A percentile compares a stretch with the other conserved stretches of the same genome.
These are phyloP conservation scores for Tanaodytes sp. DNA, from an alignment of 2,888 invertebrate genomes.

Conservation along the genomic window DNA sequence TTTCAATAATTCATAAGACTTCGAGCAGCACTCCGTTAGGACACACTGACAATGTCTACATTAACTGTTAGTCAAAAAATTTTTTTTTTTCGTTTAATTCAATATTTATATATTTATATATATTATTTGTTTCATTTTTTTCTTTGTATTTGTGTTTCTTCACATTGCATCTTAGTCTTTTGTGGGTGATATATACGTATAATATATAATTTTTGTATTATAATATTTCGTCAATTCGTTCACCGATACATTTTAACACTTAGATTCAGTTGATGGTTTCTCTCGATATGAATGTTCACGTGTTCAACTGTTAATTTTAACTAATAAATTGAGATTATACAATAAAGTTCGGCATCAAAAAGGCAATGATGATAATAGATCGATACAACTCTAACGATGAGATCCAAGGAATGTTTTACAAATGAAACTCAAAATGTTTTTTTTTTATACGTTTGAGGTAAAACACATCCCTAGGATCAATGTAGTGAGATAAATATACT, in stretches of 20 bases:
- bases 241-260: slow-evolving; percentile 39
- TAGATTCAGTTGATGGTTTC: slow-evolving; percentile 40
- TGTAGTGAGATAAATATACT: not conserved
- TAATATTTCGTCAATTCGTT: slow-evolving; percentile 31
- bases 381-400: slow-evolving; percentile 22
- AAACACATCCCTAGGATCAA: no score
- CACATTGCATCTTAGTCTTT: slow-evolving; percentile 41
- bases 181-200: slow-evolving; percentile 45
- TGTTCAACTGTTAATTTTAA: slow-evolving; percentile 31
- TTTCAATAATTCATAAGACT: slow-evolving; percentile 31
- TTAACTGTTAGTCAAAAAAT: slow-evolving; percentile 26
- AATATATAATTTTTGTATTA: slow-evolving; percentile 25
- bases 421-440: not conserved
- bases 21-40: slow-evolving; percentile 41
- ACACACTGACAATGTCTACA: slow-evolving; percentile 28
- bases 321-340: slow-evolving; percentile 46
- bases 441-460: no score
- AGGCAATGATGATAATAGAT: slow-evolving; percentile 51
- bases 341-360: slow-evolving; percentile 50
- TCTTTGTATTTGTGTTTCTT: no score
- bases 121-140: slow-evolving; percentile 20
- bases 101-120: slow-evolving; percentile 34
- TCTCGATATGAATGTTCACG: slow-evolving; percentile 52
- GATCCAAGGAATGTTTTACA: slow-evolving; percentile 10
- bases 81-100: slow-evolving; percentile 19